Conservation (phyloP, 1,140 invertebrate genomes). For the Aphis craccivora region DNA sequence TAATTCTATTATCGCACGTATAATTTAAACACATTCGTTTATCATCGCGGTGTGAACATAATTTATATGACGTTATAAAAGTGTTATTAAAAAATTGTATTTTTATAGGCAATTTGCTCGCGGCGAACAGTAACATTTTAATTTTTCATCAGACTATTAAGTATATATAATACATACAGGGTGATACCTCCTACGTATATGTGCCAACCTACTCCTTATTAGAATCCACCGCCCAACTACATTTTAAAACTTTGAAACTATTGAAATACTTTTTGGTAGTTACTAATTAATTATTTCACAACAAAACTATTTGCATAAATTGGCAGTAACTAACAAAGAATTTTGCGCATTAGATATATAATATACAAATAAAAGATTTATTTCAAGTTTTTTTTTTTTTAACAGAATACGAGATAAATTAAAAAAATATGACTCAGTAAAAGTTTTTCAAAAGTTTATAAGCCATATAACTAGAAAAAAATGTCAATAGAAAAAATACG, state of each 20-base stretch:
- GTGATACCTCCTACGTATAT: neutral
- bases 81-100: neutral
- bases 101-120: neutral
- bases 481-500: neutral
- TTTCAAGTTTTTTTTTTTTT: too few relatives aligned
- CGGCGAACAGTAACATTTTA: neutral
- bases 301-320: neutral
- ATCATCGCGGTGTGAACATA: neutral
- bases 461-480: neutral
- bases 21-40: slow-evolving; percentile 8
- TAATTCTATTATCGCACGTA: neutral
- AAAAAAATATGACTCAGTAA: neutral
- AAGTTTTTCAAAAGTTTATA: neutral
- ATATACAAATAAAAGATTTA: too few relatives aligned
- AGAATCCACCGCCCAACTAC: neutral
- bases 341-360: neutral
- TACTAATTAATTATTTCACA: neutral
- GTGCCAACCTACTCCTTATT: neutral
- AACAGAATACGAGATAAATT: neutral
- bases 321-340: neutral
- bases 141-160: neutral
- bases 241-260: too few relatives aligned
- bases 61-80: neutral
- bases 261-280: too few relatives aligned
- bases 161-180: neutral